These are phyloP conservation scores for Parnassius orleans DNA, from an alignment of 2,888 invertebrate genomes.

Conservation along the genomic window DNA sequence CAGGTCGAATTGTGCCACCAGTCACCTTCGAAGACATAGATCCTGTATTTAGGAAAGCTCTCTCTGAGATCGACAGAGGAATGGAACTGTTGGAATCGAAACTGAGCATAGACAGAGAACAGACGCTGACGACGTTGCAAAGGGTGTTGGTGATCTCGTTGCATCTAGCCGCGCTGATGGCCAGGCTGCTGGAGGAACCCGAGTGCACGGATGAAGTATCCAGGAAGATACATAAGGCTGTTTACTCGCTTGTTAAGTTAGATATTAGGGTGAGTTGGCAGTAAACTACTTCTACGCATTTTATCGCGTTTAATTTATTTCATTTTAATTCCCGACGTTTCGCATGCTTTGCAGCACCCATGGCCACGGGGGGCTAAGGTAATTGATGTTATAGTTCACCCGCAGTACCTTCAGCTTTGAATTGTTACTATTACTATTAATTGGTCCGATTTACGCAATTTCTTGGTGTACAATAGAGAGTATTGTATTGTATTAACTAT, in stretches of 20 bases:
- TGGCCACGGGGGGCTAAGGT: no score
- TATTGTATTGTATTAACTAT: no score
- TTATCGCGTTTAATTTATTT: no score
- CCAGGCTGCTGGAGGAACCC: constrained; percentile 82
- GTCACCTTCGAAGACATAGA: constrained; percentile 91
- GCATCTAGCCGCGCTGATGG: constrained; percentile 90
- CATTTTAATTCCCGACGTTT: no score
- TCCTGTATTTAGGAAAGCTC: constrained; percentile 90
- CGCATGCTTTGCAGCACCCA: no score
- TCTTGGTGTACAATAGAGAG: no score
- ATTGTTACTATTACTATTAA: no score
- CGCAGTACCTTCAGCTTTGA: no score
- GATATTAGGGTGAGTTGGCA: constrained; percentile 79
- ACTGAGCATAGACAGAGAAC: constrained; percentile 85
- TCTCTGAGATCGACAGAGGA: constrained; percentile 87
- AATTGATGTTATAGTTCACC: no score
- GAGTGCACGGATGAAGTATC: constrained; percentile 74
- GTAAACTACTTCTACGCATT: no score
- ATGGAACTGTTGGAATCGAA: constrained; percentile 81
- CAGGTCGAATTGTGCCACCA: constrained; percentile 87
- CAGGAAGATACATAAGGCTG: constrained; percentile 84
- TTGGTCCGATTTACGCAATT: no score
- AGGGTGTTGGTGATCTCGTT: constrained; percentile 92
- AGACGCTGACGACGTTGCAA: constrained; percentile 86
- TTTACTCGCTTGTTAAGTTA: constrained; percentile 89